Percentiles rank a stretch among this genome's conserved stretches.
Conservation (phyloP, 2,888 invertebrate genomes). For the Platycheirus albimanus region DNA sequence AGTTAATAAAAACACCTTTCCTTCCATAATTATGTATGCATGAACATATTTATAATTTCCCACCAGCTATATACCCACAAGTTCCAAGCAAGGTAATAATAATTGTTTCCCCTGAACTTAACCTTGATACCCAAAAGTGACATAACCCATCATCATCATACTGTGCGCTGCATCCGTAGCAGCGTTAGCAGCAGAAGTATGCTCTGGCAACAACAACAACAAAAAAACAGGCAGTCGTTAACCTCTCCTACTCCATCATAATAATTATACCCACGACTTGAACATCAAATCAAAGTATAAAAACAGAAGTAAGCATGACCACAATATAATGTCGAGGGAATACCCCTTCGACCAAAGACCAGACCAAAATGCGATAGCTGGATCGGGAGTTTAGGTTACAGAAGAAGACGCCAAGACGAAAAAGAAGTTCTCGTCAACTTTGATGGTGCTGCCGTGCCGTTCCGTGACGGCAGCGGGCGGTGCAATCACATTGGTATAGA, state of each 20-base stretch:
- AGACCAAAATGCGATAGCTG: neutral
- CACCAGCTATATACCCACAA: slow-evolving; percentile 31
- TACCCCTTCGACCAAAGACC: slow-evolving; percentile 31
- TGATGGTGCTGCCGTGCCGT: slow-evolving; percentile 7
- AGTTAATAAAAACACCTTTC: slow-evolving; percentile 26
- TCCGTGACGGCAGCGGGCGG: too few relatives aligned
- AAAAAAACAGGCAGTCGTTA: slow-evolving; percentile 60
- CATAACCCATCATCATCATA: slow-evolving; percentile 56
- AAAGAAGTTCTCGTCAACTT: slow-evolving; percentile 37
- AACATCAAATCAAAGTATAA: slow-evolving; percentile 65
- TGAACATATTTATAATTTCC: slow-evolving; percentile 17
- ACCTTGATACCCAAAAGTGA: slow-evolving; percentile 72
- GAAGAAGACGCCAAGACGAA: neutral
- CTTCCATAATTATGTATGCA: neutral
- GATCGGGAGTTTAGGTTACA: slow-evolving; percentile 2
- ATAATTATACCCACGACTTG: slow-evolving; percentile 72
- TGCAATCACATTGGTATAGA: slow-evolving; percentile 5
- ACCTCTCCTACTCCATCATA: slow-evolving; percentile 61
- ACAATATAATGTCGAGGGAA: slow-evolving; percentile 38
- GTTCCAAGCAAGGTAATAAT: slow-evolving; percentile 10
- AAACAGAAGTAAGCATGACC: slow-evolving; percentile 68
- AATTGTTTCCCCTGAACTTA: slow-evolving; percentile 69
- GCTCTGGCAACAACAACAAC: too few relatives aligned
- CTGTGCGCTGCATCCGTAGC: slow-evolving; percentile 7
- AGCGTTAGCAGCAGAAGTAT: too few relatives aligned